phyloP scores from a whole-genome alignment of 2,888 invertebrate genomes.

The Orthosia gothica region DNA sequence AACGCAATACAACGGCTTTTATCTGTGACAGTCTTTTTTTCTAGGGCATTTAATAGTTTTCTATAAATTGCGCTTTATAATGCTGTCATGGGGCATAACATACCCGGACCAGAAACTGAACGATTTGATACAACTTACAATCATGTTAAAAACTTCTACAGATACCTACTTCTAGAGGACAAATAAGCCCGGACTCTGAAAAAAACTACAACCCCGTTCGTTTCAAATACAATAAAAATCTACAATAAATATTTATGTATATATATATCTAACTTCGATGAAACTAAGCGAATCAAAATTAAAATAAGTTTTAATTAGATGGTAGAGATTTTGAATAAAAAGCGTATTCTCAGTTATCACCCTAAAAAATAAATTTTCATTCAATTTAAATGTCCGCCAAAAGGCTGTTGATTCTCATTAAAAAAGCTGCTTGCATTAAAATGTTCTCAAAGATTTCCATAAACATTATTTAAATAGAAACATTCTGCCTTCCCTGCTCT shows the following conservation, averaged over 20 bases:
- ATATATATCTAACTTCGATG: too few species aligned
- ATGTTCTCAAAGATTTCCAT: slow-evolving; percentile 51
- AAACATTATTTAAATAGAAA: slow-evolving; percentile 57
- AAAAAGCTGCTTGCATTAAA: slow-evolving; percentile 49
- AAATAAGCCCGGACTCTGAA: too few species aligned
- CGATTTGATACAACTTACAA: neutral
- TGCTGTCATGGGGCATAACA: neutral
- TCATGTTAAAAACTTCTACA: too few species aligned
- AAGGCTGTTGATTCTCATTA: slow-evolving; percentile 41
- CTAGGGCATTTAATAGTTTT: slow-evolving; percentile 20
- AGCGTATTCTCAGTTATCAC: neutral
- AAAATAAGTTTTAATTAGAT: neutral
- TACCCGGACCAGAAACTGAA: neutral
- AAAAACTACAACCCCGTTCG: too few species aligned
- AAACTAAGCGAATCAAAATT: neutral
- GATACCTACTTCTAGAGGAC: too few species aligned
- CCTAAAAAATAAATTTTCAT: slow-evolving; percentile 21
- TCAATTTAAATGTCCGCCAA: slow-evolving; percentile 26
- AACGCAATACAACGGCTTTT: slow-evolving; percentile 60
- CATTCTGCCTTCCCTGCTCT: slow-evolving; percentile 41
- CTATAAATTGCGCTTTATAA: slow-evolving; percentile 30
- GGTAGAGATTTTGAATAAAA: neutral
- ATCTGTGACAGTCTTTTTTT: slow-evolving; percentile 42
- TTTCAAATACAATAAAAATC: too few species aligned
- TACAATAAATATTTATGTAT: too few species aligned